phyloP scores from a whole-genome alignment of 2,797 vertebrate genomes.

The Danio kyathit region DNA sequence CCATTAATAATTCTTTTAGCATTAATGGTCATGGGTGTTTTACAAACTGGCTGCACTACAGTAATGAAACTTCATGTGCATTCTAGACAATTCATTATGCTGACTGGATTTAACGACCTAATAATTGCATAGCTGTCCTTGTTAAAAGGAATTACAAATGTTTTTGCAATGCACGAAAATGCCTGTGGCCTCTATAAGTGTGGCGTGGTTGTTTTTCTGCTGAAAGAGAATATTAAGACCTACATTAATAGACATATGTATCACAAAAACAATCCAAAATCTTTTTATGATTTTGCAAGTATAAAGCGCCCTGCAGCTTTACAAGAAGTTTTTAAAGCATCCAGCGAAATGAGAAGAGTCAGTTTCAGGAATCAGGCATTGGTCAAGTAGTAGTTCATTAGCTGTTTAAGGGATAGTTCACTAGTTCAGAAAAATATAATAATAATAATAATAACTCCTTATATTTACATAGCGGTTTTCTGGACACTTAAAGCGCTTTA shows the following conservation, averaged over 20 bases:
- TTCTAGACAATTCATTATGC: constrained; percentile 7
- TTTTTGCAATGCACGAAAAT: background rate
- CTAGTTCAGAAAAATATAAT: too few species aligned
- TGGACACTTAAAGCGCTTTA: too few species aligned
- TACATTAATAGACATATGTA: background rate
- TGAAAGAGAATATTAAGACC: background rate
- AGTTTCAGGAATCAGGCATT: too few species aligned
- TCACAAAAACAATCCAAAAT: background rate
- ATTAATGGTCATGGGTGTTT: constrained; percentile 33
- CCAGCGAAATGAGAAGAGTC: background rate
- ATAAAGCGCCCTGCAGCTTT: background rate
- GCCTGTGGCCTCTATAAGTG: background rate
- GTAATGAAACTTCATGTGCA: background rate
- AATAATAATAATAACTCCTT: too few species aligned
- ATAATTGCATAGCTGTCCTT: background rate
- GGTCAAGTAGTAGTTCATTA: background rate
- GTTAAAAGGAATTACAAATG: background rate
- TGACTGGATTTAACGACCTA: constrained; percentile 7
- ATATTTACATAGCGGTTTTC: too few species aligned
- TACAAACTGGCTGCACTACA: background rate
- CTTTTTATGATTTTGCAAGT: background rate
- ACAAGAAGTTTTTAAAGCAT: background rate
- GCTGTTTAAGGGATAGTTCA: background rate
- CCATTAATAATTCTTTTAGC: constrained; percentile 36
- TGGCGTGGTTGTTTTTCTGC: background rate